A percentile compares a stretch with the other conserved stretches of the same genome.
Evolutionary conservation across 2,797 vertebrate species (phyloP).

Genomic region (Babyrousa celebensis): DNA sequence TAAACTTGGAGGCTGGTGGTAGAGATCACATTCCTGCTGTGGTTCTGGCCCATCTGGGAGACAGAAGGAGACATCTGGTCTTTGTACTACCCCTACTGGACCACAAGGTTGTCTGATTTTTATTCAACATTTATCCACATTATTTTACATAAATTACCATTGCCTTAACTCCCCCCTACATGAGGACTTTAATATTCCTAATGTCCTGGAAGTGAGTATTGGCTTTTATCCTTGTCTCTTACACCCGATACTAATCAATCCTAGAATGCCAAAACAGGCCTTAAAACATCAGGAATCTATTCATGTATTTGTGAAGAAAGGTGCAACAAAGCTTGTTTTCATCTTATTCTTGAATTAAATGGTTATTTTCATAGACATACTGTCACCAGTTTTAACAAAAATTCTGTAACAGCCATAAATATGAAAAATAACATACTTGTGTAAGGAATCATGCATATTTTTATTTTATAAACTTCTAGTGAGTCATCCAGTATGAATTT

Average conservation of each 20-base stretch:
- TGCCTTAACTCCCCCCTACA: neutral
- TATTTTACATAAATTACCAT: constrained; percentile 3
- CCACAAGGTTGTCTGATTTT: neutral
- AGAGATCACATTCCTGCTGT: neutral
- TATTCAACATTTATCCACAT: neutral
- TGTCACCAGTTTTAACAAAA: constrained; percentile 70
- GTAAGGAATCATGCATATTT: constrained; percentile 69
- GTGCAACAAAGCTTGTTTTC: constrained; percentile 18
- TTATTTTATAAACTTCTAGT: constrained; percentile 80
- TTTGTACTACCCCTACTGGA: neutral
- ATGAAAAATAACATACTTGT: constrained; percentile 54
- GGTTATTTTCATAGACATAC: neutral
- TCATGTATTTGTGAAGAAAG: constrained; percentile 29
- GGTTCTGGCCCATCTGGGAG: neutral
- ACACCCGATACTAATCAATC: neutral
- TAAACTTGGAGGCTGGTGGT: neutral
- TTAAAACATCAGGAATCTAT: constrained; percentile 49
- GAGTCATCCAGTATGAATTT: constrained; percentile 75
- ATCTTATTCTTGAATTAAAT: constrained; percentile 71
- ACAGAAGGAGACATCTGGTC: neutral
- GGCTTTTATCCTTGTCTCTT: neutral
- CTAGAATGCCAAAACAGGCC: neutral
- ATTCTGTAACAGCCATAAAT: constrained; percentile 56
- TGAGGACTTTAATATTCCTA: constrained; percentile 34
- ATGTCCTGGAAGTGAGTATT: neutral